A percentile compares a stretch with the other conserved stretches of the same genome.
Conservation (phyloP, 1,140 invertebrate genomes). For the Ylistrum balloti region DNA sequence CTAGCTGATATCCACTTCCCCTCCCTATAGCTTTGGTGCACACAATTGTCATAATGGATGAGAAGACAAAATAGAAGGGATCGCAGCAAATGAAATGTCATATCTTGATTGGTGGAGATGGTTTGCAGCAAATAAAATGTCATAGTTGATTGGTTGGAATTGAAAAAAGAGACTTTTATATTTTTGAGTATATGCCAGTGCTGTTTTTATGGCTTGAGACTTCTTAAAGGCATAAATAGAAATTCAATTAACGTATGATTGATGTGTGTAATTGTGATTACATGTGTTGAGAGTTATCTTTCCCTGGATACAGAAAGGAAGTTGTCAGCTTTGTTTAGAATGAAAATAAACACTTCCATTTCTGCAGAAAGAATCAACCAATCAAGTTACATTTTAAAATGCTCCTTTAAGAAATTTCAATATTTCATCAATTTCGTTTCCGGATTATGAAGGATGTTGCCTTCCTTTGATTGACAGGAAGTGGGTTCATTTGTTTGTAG, state of each 20-base stretch:
- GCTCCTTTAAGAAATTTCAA: constrained; percentile 28
- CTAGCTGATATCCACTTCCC: not conserved
- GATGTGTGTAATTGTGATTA: constrained; percentile 28
- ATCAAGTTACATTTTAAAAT: constrained; percentile 36
- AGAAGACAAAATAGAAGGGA: constrained; percentile 30
- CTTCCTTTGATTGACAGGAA: not conserved
- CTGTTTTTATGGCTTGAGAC: not conserved
- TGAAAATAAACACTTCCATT: constrained; percentile 40
- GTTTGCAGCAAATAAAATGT: constrained; percentile 35
- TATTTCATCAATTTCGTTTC: constrained; percentile 28
- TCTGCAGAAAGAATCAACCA: constrained; percentile 4
- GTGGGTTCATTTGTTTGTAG: not conserved
- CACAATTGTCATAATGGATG: constrained; percentile 20
- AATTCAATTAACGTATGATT: constrained; percentile 21
- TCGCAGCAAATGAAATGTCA: constrained; percentile 14
- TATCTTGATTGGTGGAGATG: constrained; percentile 18
- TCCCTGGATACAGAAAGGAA: not conserved
- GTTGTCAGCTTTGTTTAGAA: constrained; percentile 28
- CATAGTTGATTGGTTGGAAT: constrained; percentile 19
- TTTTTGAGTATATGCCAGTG: not conserved
- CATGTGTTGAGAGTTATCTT: constrained; percentile 17
- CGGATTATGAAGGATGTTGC: not conserved
- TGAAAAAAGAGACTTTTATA: not conserved
- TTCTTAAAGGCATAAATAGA: not conserved
- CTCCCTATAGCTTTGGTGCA: not conserved